Conservation (phyloP, 2,797 vertebrate species). For the Fringilla coelebs region DNA sequence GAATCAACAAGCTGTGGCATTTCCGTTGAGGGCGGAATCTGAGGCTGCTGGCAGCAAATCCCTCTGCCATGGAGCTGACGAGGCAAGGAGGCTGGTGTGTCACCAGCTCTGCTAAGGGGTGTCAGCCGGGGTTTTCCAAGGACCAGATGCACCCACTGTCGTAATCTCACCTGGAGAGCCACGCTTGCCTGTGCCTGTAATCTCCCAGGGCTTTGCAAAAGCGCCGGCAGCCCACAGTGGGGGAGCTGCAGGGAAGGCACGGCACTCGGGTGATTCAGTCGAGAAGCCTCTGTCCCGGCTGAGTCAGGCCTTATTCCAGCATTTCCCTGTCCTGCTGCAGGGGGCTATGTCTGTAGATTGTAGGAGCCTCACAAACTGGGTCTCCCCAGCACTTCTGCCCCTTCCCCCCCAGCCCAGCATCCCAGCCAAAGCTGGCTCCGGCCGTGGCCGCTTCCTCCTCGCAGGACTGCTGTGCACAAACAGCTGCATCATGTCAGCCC, state of each 20-base stretch:
- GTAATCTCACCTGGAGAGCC: conserved; percentile 38
- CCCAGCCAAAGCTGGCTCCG: background rate
- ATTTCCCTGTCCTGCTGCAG: background rate
- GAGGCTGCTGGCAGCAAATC: background rate
- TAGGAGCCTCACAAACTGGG: background rate
- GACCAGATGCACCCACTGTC: rapidly evolving
- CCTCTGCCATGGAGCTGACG: background rate
- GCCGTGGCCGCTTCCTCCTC: background rate
- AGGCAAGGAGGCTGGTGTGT: background rate
- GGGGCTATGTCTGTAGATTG: background rate
- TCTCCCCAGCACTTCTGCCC: background rate
- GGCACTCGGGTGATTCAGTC: background rate
- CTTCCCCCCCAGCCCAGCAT: background rate
- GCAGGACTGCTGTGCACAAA: background rate
- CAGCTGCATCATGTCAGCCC: background rate
- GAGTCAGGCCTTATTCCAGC: background rate
- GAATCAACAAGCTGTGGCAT: background rate
- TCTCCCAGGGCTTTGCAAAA: conserved; percentile 14
- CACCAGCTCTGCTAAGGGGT: background rate
- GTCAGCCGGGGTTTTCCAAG: background rate
- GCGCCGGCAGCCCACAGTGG: rapidly evolving
- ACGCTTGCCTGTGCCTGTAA: background rate
- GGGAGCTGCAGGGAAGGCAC: background rate
- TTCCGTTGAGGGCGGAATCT: background rate
- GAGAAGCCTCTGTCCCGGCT: background rate